Conservation (phyloP, 2,113 vertebrate genomes). For the Procavia capensis region DNA sequence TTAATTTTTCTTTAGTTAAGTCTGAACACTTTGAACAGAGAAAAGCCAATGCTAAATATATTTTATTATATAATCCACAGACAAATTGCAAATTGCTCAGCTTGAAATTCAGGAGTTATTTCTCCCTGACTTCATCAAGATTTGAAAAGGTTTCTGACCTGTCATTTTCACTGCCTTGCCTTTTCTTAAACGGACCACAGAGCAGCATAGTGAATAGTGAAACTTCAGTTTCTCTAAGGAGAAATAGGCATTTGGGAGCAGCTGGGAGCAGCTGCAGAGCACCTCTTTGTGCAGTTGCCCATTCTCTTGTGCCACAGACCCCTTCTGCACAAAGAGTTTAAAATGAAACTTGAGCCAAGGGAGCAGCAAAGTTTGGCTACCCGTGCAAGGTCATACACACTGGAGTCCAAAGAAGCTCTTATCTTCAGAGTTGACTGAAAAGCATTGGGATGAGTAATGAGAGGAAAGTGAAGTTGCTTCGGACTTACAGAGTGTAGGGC, state of each 20-base stretch:
- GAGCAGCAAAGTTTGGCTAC: slow-evolving; percentile 14
- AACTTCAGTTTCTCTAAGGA: background rate
- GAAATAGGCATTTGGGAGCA: slow-evolving; percentile 57
- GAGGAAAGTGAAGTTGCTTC: background rate
- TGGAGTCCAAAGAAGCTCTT: background rate
- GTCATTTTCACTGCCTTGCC: slow-evolving; percentile 52
- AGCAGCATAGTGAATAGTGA: slow-evolving; percentile 1
- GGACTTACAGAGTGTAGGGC: background rate
- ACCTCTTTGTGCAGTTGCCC: slow-evolving; percentile 56
- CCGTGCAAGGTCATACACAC: background rate
- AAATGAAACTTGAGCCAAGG: slow-evolving; percentile 74
- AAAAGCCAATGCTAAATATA: background rate
- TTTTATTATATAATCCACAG: background rate
- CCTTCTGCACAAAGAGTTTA: slow-evolving; percentile 27
- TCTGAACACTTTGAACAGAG: background rate
- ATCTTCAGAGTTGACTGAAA: background rate
- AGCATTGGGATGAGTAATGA: rapidly evolving
- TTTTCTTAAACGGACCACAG: background rate
- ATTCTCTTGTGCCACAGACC: slow-evolving; percentile 30
- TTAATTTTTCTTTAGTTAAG: background rate
- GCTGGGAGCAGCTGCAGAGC: slow-evolving; percentile 83
- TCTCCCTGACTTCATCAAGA: background rate
- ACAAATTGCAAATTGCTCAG: background rate
- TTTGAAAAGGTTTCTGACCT: slow-evolving; percentile 34
- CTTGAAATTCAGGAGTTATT: background rate